These are phyloP conservation scores for Cantharis nigra DNA, from an alignment of 2,888 invertebrate species.

Conservation along the genomic window DNA sequence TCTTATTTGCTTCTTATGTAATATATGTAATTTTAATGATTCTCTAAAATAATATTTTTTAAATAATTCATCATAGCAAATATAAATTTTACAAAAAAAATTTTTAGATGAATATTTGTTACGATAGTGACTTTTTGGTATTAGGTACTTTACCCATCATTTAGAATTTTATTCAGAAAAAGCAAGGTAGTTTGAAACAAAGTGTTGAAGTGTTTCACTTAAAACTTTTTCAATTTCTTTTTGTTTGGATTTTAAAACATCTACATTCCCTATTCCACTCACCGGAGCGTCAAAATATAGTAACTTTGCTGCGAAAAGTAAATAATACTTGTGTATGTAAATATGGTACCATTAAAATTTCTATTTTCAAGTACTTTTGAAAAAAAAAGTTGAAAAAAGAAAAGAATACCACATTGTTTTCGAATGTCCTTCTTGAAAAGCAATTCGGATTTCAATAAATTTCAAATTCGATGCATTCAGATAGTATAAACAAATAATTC, in stretches of 20 bases:
- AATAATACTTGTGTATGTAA: no score
- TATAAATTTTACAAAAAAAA: not conserved
- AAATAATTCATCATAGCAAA: not conserved
- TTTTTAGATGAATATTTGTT: not conserved
- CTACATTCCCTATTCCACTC: not conserved
- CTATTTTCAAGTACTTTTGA: no score
- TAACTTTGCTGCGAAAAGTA: not conserved
- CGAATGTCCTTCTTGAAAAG: no score
- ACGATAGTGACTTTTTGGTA: no score
- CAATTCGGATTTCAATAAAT: not conserved
- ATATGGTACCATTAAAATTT: no score
- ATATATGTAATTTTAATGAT: not conserved
- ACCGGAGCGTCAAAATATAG: not conserved
- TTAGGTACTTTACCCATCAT: no score
- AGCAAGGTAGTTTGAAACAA: no score
- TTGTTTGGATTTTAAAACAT: not conserved
- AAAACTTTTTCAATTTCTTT: not conserved
- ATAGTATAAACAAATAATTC: not conserved
- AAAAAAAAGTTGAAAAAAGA: no score
- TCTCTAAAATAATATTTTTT: not conserved
- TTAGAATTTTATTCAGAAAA: no score
- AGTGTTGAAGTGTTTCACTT: no score
- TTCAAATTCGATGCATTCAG: not conserved
- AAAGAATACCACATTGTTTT: no score
- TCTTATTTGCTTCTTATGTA: not conserved